Base-by-base conservation (phyloP, 2,888 invertebrate genomes). In the Eurytoma californica region DNA sequence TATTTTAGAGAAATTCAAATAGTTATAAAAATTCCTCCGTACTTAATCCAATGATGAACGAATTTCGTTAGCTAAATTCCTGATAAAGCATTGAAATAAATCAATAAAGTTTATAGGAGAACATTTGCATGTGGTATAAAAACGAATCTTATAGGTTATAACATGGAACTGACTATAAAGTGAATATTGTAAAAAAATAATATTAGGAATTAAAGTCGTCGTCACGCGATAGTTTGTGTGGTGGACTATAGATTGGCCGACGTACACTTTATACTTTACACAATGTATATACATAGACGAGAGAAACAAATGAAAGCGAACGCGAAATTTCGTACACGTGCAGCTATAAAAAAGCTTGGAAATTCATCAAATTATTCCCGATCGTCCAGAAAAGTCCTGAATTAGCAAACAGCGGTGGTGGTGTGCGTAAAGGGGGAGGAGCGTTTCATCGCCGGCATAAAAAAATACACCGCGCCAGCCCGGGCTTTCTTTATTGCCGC, bases 351-450 rank as follows among this genome's bases (percentile, higher is more conserved):
- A 51, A 30, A 72, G 51, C 61, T 49, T 61, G 72, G 28, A 63
- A 72, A 72, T 72, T 72, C 72, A 72, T 72, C 61, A 72, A 72
- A 72, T 61, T 51, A 72, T 47, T 20, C 47, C 47, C 47, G 69
- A 69, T 69, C 69, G 69, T 69, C 57, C 14, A 47, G 58, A 18
- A 47, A 58, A 69, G 69, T 58, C 58, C 69, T 20, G 58, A 69
- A 69, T 69, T 69, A 69, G 69, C 69, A 69, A 58, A 58, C 57
- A 58, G 47, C 69, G 30, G 69, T 58, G 47, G 68, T 51, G 39
- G 57, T 5, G 39, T 3, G 63, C 30, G 3, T 30, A 30, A 3
- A 30, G 4, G 39, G 58, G 18, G n/a, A n/a, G 3, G 47, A 18
- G 16, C 58, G 39, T 69, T 69, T 58, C 58, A 69, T 69, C 69